phyloP scores from a whole-genome alignment of 2,888 invertebrate genomes.

The Microplitis deprimator region DNA sequence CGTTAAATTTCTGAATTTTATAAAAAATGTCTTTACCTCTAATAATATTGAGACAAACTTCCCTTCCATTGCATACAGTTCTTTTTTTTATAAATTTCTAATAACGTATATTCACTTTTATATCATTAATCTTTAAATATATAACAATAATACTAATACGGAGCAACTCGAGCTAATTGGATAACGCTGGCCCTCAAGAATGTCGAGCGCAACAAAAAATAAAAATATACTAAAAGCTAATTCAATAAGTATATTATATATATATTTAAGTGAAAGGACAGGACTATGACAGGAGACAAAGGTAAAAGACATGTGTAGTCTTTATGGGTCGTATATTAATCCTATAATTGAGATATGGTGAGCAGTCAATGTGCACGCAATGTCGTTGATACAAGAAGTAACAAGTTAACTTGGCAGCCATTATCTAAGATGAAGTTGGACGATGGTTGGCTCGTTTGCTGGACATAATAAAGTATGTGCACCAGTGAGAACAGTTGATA shows the following conservation, averaged over 20 bases:
- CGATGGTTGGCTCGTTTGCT: neutral
- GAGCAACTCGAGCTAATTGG: neutral
- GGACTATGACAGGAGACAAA: slow-evolving; percentile 22
- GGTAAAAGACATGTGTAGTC: slow-evolving; percentile 31
- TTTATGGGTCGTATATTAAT: slow-evolving; percentile 68
- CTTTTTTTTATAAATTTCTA: too few species aligned
- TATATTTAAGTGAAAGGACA: slow-evolving; percentile 12
- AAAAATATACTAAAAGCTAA: too few species aligned
- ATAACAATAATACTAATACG: slow-evolving; percentile 20
- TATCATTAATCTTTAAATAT: too few species aligned
- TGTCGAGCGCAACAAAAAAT: slow-evolving; percentile 18
- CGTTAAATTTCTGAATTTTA: too few species aligned
- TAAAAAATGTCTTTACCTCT: too few species aligned
- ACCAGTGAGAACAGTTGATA: neutral
- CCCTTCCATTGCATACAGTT: too few species aligned
- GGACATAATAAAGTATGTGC: neutral
- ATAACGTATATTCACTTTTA: too few species aligned
- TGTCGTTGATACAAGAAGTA: neutral
- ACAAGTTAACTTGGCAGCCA: slow-evolving; percentile 14
- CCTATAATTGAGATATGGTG: slow-evolving; percentile 68
- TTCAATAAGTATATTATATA: neutral
- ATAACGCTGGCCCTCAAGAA: slow-evolving; percentile 11
- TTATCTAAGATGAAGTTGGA: slow-evolving; percentile 35
- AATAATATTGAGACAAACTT: too few species aligned
- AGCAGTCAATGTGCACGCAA: slow-evolving; percentile 54